These are phyloP conservation scores for Andricus quercusramuli DNA, from an alignment of 2,888 invertebrate genomes.

Conservation along the genomic window DNA sequence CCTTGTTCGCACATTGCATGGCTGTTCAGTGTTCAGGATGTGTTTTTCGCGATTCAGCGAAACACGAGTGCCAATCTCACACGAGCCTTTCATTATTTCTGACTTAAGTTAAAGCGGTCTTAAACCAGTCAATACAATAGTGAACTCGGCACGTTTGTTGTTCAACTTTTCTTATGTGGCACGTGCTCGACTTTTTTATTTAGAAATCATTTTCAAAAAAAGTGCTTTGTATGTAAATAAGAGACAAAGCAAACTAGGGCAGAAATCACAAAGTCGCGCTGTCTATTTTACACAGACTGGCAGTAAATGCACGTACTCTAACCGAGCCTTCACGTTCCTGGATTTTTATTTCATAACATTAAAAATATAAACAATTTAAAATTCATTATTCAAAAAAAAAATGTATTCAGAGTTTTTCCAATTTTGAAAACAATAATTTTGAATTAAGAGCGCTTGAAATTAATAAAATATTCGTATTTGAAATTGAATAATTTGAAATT, in stretches of 20 bases:
- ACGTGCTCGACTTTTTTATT: background rate
- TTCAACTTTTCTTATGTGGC: conserved; percentile 18
- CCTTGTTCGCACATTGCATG: conserved; percentile 39
- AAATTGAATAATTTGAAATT: no score
- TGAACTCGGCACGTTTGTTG: conserved; percentile 32
- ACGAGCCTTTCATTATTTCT: conserved; percentile 44
- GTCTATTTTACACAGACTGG: no score
- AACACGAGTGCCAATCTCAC: conserved; percentile 43
- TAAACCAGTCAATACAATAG: conserved; percentile 1
- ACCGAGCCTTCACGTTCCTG: no score
- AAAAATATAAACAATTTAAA: no score
- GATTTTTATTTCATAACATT: no score
- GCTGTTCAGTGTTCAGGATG: background rate
- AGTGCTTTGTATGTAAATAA: background rate
- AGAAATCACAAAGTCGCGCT: background rate
- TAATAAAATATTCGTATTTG: no score
- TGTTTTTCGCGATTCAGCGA: conserved; percentile 44
- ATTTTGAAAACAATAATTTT: no score
- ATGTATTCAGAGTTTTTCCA: no score
- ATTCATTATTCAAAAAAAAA: no score
- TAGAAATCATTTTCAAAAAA: background rate
- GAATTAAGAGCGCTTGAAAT: no score
- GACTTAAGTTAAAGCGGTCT: background rate
- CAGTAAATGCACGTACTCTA: no score
- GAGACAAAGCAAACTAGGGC: background rate